Evolutionary conservation across 2,888 invertebrate species (phyloP), one percentile per base, ranked within the genome.

Genomic region (Cetonia aurata): DNA sequence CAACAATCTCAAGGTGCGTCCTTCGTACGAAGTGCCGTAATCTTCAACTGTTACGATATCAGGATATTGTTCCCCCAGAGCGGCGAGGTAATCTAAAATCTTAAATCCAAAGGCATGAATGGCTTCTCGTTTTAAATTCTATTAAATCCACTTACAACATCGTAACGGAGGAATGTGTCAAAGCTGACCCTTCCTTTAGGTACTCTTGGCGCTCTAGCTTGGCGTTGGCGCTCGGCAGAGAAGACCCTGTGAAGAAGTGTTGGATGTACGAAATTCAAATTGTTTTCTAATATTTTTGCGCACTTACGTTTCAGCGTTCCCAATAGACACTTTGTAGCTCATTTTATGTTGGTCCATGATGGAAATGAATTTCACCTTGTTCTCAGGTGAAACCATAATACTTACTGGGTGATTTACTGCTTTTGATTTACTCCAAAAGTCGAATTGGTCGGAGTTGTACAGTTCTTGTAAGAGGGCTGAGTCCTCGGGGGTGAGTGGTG

Each of bases 11-110:
- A 86, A 77, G 19, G 83, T 81, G 46, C 81, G 79, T 37, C 87
- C 77, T 6, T 80, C 73, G 8, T 83, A 88, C 1, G 90, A 89
- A 44, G 81, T 80, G 1, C 92, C 92, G 42, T 89, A 87, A 15
- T 85, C 80, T 1, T 82, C 82, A 77, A 87, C 84, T 71, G 75
- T 81, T 2, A 88, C 85, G 82, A 56, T 67, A 25, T 81, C 70
- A 3, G 82, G 80, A 75, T 85, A 86, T 6, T 71, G 65, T 1
- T 78, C 74, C 1, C 86, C 85, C 0, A 90, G 83, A 65, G 81
- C 81, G 0, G 86, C 81, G 3, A 86, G 86, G 68, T 90, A 87
- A 0, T 80, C 81, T 50, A 76, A 74, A 56, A 80, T 79, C 79
- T 62, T 4, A 73, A 25, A 76, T 8, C 3, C 8, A 37, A 12